Base-by-base conservation (phyloP, 64 coral and sea anemone genomes). In the Catalaphyllia jardinei region DNA sequence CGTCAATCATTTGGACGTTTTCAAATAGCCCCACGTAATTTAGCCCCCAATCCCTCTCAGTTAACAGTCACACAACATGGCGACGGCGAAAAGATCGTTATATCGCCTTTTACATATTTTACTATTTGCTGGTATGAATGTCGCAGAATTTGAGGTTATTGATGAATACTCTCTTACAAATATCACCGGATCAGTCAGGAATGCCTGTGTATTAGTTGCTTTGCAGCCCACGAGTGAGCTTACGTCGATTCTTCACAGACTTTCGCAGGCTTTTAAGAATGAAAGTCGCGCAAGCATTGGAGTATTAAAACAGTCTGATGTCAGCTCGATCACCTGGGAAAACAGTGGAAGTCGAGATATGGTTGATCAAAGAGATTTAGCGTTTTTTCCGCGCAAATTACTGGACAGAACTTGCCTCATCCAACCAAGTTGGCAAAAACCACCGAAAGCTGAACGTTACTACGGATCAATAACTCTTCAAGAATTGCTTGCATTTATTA, bases 401-500 rank as follows among this genome's bases (percentile, higher is more conserved):
- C 20, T 38, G 31, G 90, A 87, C 31, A 83, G 90, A 50, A 79
- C 83, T 13, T 92, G 90, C 69, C 82, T 92, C 7, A 39, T 92
- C 25, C 31, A 52, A 64, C 90, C 82, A 24, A 60, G 17, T 20
- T 84, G 81, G 81, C 31, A 62, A 92, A 69, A 76, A 14, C 74
- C n/a, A 20, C 74, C 85, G 7, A 79, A 77, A 71, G 60, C 60
- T 57, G 17, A 92, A 24, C 59, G 20, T 1, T 92, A 87, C 31
- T 39, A 77, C 28, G 90, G 90, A 30, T 8, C 55, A 9, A 87
- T 38, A 73, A 87, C 72, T 75, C 51, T 52, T 22, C n/a, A 90
- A 35, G 62, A 59, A 29, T 80, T 94, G 31, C 55, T 94, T 4
- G n/a, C 52, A 31, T 94, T 91, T 88, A 20, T 94, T 13, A 94